phyloP scores from a whole-genome alignment of 1,140 invertebrate species.

The Drosophila kanapiae region DNA sequence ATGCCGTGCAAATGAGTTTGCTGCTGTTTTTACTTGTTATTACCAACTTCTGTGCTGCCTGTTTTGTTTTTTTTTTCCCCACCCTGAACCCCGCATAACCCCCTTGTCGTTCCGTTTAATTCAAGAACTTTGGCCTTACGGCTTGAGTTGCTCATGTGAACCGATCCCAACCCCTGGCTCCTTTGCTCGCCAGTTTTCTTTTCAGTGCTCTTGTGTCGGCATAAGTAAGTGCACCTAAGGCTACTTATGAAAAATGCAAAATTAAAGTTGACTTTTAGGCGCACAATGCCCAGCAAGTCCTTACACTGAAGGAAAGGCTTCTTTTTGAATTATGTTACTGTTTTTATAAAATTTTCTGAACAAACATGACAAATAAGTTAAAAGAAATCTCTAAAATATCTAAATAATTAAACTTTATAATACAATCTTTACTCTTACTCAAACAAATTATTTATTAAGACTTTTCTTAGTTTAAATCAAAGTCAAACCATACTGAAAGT shows the following conservation, averaged over 20 bases:
- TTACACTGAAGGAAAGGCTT: slow-evolving; percentile 2
- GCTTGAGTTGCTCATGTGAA: slow-evolving; percentile 66
- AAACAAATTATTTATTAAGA: too few species aligned
- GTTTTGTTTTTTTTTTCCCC: slow-evolving; percentile 50
- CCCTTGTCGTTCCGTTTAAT: slow-evolving; percentile 12
- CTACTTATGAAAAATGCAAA: slow-evolving; percentile 85
- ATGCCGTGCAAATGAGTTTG: slow-evolving; percentile 64
- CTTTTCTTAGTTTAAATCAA: too few species aligned
- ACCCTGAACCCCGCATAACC: background rate
- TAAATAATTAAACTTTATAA: too few species aligned
- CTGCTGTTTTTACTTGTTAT: slow-evolving; percentile 41
- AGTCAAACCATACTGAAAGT: too few species aligned
- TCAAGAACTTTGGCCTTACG: slow-evolving; percentile 53
- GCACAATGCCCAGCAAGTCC: slow-evolving; percentile 38
- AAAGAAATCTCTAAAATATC: too few species aligned
- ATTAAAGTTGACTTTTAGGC: slow-evolving; percentile 84
- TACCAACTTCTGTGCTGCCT: slow-evolving; percentile 43
- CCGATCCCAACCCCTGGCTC: slow-evolving; percentile 11
- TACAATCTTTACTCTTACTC: too few species aligned
- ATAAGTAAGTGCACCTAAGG: slow-evolving; percentile 85
- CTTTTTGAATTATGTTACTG: too few species aligned
- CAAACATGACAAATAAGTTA: background rate
- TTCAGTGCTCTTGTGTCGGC: slow-evolving; percentile 74
- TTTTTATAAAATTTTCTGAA: background rate
- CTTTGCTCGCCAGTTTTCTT: slow-evolving; percentile 60